Conservation (phyloP, 2,888 invertebrate species). For the Mesorhabditis spiculigera region DNA sequence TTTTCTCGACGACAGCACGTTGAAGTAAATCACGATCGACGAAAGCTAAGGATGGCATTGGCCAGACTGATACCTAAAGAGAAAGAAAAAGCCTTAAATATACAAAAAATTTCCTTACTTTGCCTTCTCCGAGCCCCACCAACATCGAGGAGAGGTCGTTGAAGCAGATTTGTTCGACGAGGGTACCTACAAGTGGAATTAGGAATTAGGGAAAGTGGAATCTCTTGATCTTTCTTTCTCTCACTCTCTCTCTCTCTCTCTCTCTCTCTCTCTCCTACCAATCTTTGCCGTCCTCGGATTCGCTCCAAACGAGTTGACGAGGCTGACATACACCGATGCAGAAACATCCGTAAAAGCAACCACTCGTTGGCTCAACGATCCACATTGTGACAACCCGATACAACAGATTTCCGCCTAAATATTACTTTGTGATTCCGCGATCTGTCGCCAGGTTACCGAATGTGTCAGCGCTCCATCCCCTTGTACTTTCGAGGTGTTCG, state of each 20-base stretch:
- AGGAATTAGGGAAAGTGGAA: too few species aligned
- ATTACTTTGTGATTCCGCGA: not conserved
- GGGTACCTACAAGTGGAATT: slow-evolving; percentile 64
- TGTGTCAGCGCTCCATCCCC: slow-evolving; percentile 75
- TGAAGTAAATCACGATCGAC: slow-evolving; percentile 73
- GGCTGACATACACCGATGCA: slow-evolving; percentile 61
- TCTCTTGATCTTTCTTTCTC: not conserved
- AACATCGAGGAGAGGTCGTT: slow-evolving; percentile 71
- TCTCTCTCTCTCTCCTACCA: slow-evolving; percentile 66
- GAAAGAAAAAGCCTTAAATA: too few species aligned
- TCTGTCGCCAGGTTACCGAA: slow-evolving; percentile 62
- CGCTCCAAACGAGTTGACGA: slow-evolving; percentile 71
- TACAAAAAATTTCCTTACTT: slow-evolving; percentile 62
- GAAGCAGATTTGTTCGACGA: slow-evolving; percentile 71
- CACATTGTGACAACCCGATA: slow-evolving; percentile 75
- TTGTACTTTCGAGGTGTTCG: slow-evolving; percentile 73
- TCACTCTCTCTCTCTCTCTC: too few species aligned
- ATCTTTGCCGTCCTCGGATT: slow-evolving; percentile 72
- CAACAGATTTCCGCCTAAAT: slow-evolving; percentile 71
- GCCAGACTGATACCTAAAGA: slow-evolving; percentile 69
- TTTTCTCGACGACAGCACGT: slow-evolving; percentile 64
- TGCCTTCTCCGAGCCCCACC: slow-evolving; percentile 69
- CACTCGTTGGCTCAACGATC: slow-evolving; percentile 73
- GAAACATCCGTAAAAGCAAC: slow-evolving; percentile 76
- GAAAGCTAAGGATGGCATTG: slow-evolving; percentile 74